Percentiles rank a stretch among this genome's conserved stretches.
Conservation (phyloP, 92 coral and sea anemone species). For the Porites divaricata region DNA sequence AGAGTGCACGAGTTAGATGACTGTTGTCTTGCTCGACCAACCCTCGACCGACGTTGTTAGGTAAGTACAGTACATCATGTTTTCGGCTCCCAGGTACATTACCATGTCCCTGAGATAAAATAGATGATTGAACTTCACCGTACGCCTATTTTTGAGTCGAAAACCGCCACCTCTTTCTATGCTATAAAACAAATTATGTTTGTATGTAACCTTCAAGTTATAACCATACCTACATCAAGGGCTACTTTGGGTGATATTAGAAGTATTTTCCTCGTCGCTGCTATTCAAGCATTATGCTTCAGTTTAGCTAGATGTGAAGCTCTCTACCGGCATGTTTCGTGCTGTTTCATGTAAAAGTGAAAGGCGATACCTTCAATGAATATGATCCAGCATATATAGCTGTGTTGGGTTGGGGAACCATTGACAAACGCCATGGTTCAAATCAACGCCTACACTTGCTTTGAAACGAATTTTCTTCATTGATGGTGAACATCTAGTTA, state of each 20-base stretch:
- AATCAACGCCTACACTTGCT: constrained; percentile 21
- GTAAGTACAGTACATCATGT: constrained; percentile 55
- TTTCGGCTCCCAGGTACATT: constrained; percentile 3
- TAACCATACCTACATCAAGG: neutral
- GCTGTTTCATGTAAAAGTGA: constrained; percentile 9
- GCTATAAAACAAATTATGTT: constrained; percentile 6
- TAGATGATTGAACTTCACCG: neutral
- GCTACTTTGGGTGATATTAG: neutral
- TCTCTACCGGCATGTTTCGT: constrained; percentile 5
- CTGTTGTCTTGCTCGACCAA: constrained; percentile 49
- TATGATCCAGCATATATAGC: neutral
- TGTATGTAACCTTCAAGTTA: constrained; percentile 6
- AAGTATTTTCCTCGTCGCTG: neutral
- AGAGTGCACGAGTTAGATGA: constrained; percentile 69
- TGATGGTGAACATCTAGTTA: neutral
- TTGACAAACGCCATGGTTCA: neutral
- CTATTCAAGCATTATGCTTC: neutral
- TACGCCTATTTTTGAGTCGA: constrained; percentile 1
- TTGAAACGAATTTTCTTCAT: neutral
- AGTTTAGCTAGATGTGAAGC: neutral
- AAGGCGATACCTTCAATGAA: constrained; percentile 6
- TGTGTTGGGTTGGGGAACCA: neutral
- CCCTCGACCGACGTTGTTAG: constrained; percentile 68
- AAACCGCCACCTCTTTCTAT: constrained; percentile 14
- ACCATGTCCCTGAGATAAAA: constrained; percentile 9